Base-by-base conservation (phyloP, 2,888 invertebrate genomes). In the Drosophila histrio region DNA sequence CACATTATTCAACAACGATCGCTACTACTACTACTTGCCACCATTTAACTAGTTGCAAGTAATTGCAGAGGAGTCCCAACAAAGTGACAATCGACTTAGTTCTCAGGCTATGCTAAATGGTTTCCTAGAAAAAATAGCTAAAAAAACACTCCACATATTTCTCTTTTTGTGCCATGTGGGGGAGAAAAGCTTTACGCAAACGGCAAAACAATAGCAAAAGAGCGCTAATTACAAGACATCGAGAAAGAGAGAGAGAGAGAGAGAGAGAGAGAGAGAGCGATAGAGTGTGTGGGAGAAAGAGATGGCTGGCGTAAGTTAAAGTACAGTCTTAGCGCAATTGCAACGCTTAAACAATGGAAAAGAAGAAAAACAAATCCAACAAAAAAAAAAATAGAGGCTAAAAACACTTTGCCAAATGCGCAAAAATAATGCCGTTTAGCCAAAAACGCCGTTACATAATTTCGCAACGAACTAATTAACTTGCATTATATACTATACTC, bases 21-120 rank as follows among this genome's bases (percentile, higher is more conserved):
- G 36, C 43, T 17, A 22, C 26, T 54, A 52, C 43, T 17, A 22
- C 26, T 54, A 52, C 57, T 72, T 69, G 84, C 71, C 80, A 86
- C 80, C 83, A 80, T 80, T 82, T 76, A 80, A 66, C 63, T 46
- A 41, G 60, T 68, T 68, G 64, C 54, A 77, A 68, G 53, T 70
- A 77, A 85, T 77, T 70, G 61, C 56, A 30, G 61, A 47, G 32
- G 43, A 61, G 68, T 5, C 11, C 6, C 28, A 68, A 58, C 82
- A 69, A 79, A 82, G 77, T 82, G 81, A 85, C 82, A 82, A 63
- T 80, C 83, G 68, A 63, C 86, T 82, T 80, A 65, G 82, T 82
- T 82, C 82, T 82, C 82, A 82, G 83, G 86, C 81, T 67, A 66
- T 78, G 83, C 80, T 86, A 83, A 82, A 82, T 82, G 86, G 75